A percentile compares a stretch with the other conserved stretches of the same genome.
Conservation (phyloP, 2,888 invertebrate species). For the Dioctria rufipes region DNA sequence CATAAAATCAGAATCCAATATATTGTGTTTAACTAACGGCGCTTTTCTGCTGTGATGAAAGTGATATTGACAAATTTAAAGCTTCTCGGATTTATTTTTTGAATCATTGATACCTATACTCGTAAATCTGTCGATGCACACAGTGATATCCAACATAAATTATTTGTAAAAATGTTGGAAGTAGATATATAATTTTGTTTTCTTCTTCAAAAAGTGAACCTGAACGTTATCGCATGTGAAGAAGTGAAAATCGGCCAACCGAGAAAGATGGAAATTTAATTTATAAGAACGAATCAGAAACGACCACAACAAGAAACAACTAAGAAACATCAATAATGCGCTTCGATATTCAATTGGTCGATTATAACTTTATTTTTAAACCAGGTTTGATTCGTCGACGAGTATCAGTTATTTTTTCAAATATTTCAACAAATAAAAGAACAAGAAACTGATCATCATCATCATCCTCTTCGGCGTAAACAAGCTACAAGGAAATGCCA, state of each 20-base stretch:
- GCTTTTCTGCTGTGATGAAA: too few species aligned
- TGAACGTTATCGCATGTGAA: conserved; percentile 32
- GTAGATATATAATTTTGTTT: not conserved
- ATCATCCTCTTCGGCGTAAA: not conserved
- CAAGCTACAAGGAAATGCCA: conserved; percentile 46
- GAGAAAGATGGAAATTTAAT: conserved; percentile 45
- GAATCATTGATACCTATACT: too few species aligned
- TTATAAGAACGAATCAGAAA: conserved; percentile 2
- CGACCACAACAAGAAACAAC: not conserved
- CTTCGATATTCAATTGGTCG: conserved; percentile 10
- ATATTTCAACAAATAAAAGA: conserved; percentile 34
- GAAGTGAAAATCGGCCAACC: conserved; percentile 39
- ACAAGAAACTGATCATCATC: not conserved
- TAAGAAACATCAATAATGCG: conserved; percentile 20
- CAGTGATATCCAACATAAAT: not conserved
- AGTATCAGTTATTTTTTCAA: conserved; percentile 43
- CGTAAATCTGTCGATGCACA: not conserved
- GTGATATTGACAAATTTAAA: too few species aligned
- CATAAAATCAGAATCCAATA: too few species aligned
- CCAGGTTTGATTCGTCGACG: conserved; percentile 10
- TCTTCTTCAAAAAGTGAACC: conserved; percentile 7
- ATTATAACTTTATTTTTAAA: conserved; percentile 24
- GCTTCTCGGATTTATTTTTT: not conserved
- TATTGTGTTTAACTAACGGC: too few species aligned
- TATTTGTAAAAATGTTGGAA: conserved; percentile 14